Evolutionary conservation across 2,888 invertebrate species (phyloP), one percentile per base, ranked within the genome.

Genomic region (Tachina fera): DNA sequence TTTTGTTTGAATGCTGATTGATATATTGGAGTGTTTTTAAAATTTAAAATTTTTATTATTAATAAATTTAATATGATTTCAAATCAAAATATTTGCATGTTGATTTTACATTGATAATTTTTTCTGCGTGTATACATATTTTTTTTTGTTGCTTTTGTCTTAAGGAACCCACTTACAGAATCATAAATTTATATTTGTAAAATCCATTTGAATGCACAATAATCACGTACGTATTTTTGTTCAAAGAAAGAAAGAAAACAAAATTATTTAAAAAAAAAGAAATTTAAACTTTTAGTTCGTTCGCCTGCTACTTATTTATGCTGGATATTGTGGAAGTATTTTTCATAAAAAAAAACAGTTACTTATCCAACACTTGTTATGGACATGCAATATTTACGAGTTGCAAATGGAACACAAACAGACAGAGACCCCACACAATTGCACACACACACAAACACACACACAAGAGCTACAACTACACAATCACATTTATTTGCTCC

Each of bases 281-380:
- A 63, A 71, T 43, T 56, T 53, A 71, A 61, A 82, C 70, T 74
- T 41, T 31, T 43, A 31, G 56, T 75, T 75, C 11, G 13, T 56
- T 56, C 43, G 56, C 51, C 63, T 61, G 65, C 65, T 70, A 71
- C 70, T 71, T 83, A 78, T 86, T 79, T 83, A 75, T 86, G 82
- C 75, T 75, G 58, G 72, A 75, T 83, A 74, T 83, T 74, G 19
- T 53, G 47, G 43, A 58, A 67, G 49, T 71, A 63, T 82, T 75
- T 79, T 60, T 86, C 81, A 71, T 77, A 81, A 68, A 51, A 68
- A 51, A 56, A 22, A 72, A 22, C 81, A 82, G 75, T 86, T 86
- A 86, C 86, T 86, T 83, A 78, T 75, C 58, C 86, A 86, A 86
- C 86, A 86, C 79, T 86, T 86, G 86, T 71, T 83, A 86, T 83